Conservation (phyloP, 2,888 invertebrate genomes). For the Laspeyria flexula region DNA sequence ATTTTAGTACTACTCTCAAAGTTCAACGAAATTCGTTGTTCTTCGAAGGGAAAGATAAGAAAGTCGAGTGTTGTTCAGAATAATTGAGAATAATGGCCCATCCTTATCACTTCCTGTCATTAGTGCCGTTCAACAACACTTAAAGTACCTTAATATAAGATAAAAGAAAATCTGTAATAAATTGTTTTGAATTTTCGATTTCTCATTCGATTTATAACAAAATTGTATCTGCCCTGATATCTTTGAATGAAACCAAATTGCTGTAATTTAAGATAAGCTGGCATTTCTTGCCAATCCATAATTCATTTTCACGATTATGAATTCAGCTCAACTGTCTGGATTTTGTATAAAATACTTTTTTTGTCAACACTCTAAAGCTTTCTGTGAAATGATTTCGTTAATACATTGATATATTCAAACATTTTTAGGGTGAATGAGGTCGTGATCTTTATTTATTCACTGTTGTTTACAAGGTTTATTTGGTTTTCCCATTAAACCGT, state of each 20-base stretch:
- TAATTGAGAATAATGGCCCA: conserved; percentile 20
- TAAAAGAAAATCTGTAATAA: not conserved
- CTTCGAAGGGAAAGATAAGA: conserved; percentile 20
- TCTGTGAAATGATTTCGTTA: conserved; percentile 23
- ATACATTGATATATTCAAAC: conserved; percentile 33
- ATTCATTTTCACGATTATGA: conserved; percentile 7
- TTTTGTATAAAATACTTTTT: conserved; percentile 13
- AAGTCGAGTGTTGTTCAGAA: conserved; percentile 22
- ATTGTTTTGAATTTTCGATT: not conserved
- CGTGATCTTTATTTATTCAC: conserved; percentile 45
- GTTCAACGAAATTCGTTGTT: conserved; percentile 8
- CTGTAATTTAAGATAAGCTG: conserved; percentile 1
- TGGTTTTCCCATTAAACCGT: conserved; percentile 24
- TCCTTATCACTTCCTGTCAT: conserved; percentile 21
- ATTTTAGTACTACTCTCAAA: not conserved
- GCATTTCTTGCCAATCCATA: not conserved
- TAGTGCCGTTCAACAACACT: conserved; percentile 7
- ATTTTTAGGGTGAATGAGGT: conserved; percentile 33
- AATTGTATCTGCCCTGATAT: not conserved
- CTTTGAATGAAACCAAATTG: conserved; percentile 5
- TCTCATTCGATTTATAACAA: not conserved
- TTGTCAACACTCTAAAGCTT: conserved; percentile 21
- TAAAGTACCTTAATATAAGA: not conserved
- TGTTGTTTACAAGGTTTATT: conserved; percentile 38
- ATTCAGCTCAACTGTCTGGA: not conserved